A percentile compares a stretch with the other conserved stretches of the same genome.
Evolutionary conservation across 2,797 vertebrate species (phyloP).

Genomic region (Macrochelys suwanniensis): DNA sequence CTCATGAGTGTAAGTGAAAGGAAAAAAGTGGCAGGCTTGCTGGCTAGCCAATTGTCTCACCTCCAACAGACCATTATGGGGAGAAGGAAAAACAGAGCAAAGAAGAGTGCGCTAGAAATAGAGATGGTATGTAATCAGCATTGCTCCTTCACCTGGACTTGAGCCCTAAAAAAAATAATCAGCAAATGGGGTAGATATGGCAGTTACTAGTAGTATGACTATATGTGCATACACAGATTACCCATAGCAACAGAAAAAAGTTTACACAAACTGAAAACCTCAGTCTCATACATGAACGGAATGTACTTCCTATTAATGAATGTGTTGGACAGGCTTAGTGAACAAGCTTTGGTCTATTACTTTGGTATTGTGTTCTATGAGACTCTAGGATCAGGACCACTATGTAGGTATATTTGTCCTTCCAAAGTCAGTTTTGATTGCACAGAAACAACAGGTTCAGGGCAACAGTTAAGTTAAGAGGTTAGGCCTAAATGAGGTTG

Average conservation of each 20-base stretch:
- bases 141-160: background rate
- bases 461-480: slow-evolving; percentile 67
- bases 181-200: background rate
- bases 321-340: slow-evolving; percentile 8
- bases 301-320: slow-evolving; percentile 23
- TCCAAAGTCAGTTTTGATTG: slow-evolving; percentile 31
- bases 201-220: background rate
- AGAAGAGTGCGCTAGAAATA: background rate
- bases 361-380: background rate
- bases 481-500: slow-evolving; percentile 24
- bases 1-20: background rate
- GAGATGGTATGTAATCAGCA: background rate
- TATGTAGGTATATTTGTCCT: slow-evolving; percentile 28
- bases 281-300: background rate
- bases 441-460: slow-evolving; percentile 49
- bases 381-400: background rate
- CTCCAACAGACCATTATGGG: background rate
- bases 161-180: background rate
- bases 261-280: background rate
- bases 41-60: background rate
- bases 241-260: background rate
- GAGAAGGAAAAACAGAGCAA: background rate
- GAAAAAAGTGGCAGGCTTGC: background rate
- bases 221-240: background rate
- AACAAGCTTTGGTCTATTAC: slow-evolving; percentile 51